Base-by-base conservation (phyloP, 2,888 invertebrate genomes). In the Tromatobia lineatoria region DNA sequence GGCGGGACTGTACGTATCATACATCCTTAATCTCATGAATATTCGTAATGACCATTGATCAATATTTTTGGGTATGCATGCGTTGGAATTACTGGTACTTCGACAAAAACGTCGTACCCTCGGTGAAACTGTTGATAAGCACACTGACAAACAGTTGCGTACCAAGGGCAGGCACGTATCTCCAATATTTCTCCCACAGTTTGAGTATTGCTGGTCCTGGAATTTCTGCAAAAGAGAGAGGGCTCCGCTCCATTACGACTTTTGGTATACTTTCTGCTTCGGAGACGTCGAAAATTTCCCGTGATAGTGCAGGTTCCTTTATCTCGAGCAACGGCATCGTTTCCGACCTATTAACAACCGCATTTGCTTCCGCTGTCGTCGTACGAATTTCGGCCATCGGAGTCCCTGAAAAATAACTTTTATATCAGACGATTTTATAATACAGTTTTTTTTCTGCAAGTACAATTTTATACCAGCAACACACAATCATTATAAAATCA, bases 131-230 rank as follows among this genome's bases (percentile, higher is more conserved):
- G 92, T 91, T 93, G 91, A 91, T 89, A 88, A 93, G 91, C 88
- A 91, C 87, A 90, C 93, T 92, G 92, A 88, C 89, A 91, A 93
- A 90, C 91, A 93, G 89, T 92, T 96, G 96, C 85, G 96, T 96
- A 87, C 96, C 96, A 80, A 96, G 89, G 84, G 95, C 94, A 25
- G 96, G 96, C 87, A 96, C 93, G 91, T 95, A 95, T 88, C 94
- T 95, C 92, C 96, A 95, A 85, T 95, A 92, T 89, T 93, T 95
- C 8, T 96, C 95, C 88, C 96, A 94, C 66, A 95, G 93, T 88
- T 95, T 95, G 29, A 96, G 92, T 29, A 94, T 90, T 77, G 94
- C 94, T 0, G 96, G 96, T 0, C 96, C 96, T 0, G 96, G 96
- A 23, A 96, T 95, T 0, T 96, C 95, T 84, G 96, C 96, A 90